phyloP scores from a whole-genome alignment of 2,797 vertebrate genomes.

The Coranthus polyacanthus region DNA sequence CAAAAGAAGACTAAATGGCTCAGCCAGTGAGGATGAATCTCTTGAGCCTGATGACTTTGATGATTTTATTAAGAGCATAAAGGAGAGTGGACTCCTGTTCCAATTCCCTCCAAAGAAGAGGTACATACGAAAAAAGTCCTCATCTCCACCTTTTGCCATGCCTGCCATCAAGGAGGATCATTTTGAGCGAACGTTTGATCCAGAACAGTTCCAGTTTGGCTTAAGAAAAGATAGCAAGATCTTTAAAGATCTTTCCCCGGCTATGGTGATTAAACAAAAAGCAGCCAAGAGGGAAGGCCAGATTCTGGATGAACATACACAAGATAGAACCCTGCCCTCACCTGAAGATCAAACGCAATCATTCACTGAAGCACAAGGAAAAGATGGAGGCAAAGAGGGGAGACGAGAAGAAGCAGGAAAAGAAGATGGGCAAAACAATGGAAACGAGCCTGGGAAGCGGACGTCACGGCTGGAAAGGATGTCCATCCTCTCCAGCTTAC shows the following conservation, averaged over 20 bases:
- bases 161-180: conserved; percentile 95
- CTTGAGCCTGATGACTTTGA: conserved; percentile 89
- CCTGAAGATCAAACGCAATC: conserved; percentile 51
- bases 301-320: conserved; percentile 77
- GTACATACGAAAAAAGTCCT: conserved; percentile 85
- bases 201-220: conserved; percentile 90
- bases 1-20: conserved; percentile 72
- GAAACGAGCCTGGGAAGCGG: conserved; percentile 79
- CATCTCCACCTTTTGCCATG: conserved; percentile 88
- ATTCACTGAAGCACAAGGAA: conserved; percentile 74
- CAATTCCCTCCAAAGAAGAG: conserved; percentile 91
- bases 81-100: conserved; percentile 88
- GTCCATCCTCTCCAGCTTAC: conserved; percentile 90
- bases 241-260: conserved; percentile 83
- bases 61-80: conserved; percentile 92
- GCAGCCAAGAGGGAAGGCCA: conserved; percentile 83
- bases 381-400: conserved; percentile 59
- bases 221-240: conserved; percentile 84
- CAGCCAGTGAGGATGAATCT: conserved; percentile 83
- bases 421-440: conserved; percentile 64
- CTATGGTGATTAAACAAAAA: conserved; percentile 89
- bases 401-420: conserved; percentile 45
- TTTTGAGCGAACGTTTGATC: conserved; percentile 92
- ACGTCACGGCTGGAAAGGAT: conserved; percentile 91
- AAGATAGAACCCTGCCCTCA: conserved; percentile 15